Evolutionary conservation across 2,113 vertebrate species (phyloP), one percentile per base, ranked within the genome.

Genomic region (Pithys albifrons): DNA sequence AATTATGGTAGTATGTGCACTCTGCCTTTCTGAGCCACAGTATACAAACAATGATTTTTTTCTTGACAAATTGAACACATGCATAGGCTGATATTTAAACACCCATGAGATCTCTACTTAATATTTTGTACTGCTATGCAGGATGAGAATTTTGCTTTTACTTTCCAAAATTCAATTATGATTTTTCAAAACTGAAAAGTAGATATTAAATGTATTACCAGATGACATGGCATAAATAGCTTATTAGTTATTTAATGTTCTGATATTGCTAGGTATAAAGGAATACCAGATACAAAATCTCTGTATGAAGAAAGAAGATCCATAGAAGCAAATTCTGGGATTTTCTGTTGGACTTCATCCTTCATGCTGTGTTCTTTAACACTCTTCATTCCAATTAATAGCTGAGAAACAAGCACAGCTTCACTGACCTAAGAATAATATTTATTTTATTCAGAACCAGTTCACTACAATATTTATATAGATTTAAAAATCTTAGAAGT

Each of bases 241-340:
- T 52, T 59, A 58, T 35, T 66, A 41, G 13, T 45, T 77, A 71
- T 39, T 84, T 57, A 37, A 31, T 84, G 58, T 72, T 76, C 28
- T 88, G 64, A 74, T 74, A 65, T 59, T 69, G 33, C 16, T 71
- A 88, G 27, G 10, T n/a, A 82, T 69, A 91, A 84, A 86, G 57
- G 91, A 97, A 92, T 98, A 98, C 98, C 98, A 83, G 93, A 86
- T 89, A 98, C 58, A 82, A 97, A 98, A 62, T 98, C 98, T 81
- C 92, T 97, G 81, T 98, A 98, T 0, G 97, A 98, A 89, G 96
- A 96, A 70, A 98, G 85, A 95, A 99, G 97, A 95, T 99, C 99
- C 95, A 98, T 94, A 49, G 37, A 62, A 74, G 95, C 98, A 97
- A 98, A 99, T 73, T 97, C 96, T 31, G 98, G 98, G 31, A 99